Percentiles rank a stretch among this genome's conserved stretches.
These are phyloP conservation scores for Helicoverpa zea DNA, from an alignment of 1,140 invertebrate species.

Conservation along the genomic window DNA sequence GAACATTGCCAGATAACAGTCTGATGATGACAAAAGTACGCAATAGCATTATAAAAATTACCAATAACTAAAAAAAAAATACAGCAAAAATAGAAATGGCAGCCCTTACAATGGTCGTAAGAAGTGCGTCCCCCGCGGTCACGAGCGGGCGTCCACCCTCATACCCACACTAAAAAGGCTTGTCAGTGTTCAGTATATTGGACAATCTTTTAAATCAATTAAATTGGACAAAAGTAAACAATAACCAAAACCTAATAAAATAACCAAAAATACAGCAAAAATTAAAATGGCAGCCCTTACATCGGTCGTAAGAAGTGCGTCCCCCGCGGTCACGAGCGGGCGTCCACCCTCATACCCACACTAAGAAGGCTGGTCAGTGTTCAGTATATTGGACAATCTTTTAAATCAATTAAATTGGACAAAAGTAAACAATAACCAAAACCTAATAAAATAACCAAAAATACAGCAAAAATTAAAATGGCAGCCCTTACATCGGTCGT, in stretches of 20 bases:
- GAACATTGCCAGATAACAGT: no score
- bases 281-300: conserved; percentile 73
- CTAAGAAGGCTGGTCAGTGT: conserved; percentile 72
- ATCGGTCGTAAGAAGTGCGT: conserved; percentile 75
- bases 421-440: background rate
- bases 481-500: conserved; percentile 73
- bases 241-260: background rate
- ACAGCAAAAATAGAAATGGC: conserved; percentile 59
- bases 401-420: no score
- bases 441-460: background rate
- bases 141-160: conserved; percentile 56
- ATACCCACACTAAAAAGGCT: conserved; percentile 78
- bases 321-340: conserved; percentile 53
- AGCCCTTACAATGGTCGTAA: conserved; percentile 75
- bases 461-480: conserved; percentile 55
- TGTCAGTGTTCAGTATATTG: conserved; percentile 69
- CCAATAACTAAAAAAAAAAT: background rate
- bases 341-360: conserved; percentile 67
- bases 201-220: conserved; percentile 70
- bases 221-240: background rate
- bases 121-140: conserved; percentile 67
- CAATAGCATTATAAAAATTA: background rate
- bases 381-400: conserved; percentile 82
- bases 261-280: background rate
- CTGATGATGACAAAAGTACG: background rate